Evolutionary conservation across 1,140 invertebrate species (phyloP), one percentile per base, ranked within the genome.

Genomic region (Paralvinella palmiformis): DNA sequence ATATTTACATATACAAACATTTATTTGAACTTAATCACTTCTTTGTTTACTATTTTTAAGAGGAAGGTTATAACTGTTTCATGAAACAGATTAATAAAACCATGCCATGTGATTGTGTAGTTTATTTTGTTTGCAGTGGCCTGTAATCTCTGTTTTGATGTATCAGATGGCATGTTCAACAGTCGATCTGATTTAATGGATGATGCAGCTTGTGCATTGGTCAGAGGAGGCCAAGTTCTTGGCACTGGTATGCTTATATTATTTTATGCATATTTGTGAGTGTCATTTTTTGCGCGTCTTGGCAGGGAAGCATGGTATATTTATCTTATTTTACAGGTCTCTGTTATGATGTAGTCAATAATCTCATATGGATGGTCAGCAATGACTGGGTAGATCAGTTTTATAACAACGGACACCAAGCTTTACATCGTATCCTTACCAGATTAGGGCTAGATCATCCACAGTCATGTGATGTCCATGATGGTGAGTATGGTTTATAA

Each of bases 331-430:
- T 71, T 69, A 10, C 65, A 79, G 78, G 76, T 45, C 58, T 73
- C 1, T 80, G 78, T 68, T 80, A 75, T 73, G 79, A 81, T 68
- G 59, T 73, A 37, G 55, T 53, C 2, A 80, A 81, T 69, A 80
- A 80, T 61, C 48, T 75, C 53, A 74, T 80, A 15, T 81, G 79
- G 78, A 69, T 67, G 35, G 76, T 69, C 55, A 76, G 74, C 55
- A 73, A 66, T 67, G 74, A 79, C 60, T 80, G 71, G 69, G 67
- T 80, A 5, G 79, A 81, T 53, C 75, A 77, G 69, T 81, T 77
- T 60, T 72, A 74, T 53, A 81, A 80, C 64, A 76, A 77, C 32
- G 75, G 75, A 17, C 74, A 80, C 63, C 72, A 75, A 63, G 73
- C 78, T 3, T 63, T 71, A 17, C 77, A 78, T 61, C 73, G 76